phyloP scores from a whole-genome alignment of 37 sponge, comb jelly and placozoan genomes.

The Halichondria panicea region DNA sequence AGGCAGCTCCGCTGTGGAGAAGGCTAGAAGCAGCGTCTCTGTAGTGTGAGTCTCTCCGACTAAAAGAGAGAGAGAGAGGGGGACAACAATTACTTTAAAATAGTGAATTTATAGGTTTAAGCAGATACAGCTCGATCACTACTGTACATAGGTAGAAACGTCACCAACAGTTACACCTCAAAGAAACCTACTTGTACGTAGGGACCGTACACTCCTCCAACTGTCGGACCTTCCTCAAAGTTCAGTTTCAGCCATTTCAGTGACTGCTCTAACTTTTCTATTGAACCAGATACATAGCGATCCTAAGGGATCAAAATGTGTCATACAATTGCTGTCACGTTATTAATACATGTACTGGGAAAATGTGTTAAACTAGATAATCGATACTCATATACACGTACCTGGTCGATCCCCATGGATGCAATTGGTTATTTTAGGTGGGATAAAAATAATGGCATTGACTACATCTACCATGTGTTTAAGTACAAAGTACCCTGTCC shows the following conservation, averaged over 20 bases:
- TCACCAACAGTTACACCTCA: too few species aligned
- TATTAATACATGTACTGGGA: too few species aligned
- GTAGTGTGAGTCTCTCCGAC: constrained; percentile 43
- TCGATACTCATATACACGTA: too few species aligned
- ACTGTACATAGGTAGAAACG: too few species aligned
- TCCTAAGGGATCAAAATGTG: constrained; percentile 12
- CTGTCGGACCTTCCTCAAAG: constrained; percentile 74
- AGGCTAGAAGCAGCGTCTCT: constrained; percentile 20
- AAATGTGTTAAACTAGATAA: too few species aligned
- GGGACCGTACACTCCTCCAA: constrained; percentile 61
- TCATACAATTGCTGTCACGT: too few species aligned
- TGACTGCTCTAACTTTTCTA: constrained; percentile 22
- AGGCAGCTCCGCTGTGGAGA: constrained; percentile 45
- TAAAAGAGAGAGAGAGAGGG: constrained; percentile 19
- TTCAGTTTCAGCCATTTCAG: constrained; percentile 63
- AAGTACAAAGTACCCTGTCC: too few species aligned
- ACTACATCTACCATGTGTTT: too few species aligned
- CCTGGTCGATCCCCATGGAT: too few species aligned
- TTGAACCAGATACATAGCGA: constrained; percentile 50
- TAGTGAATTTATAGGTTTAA: not conserved
- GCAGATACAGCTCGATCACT: not conserved
- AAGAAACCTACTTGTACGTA: constrained; percentile 77
- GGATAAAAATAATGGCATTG: too few species aligned
- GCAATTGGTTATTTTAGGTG: too few species aligned
- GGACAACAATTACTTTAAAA: too few species aligned